Evolutionary conservation across 2,797 vertebrate genomes (phyloP).

Genomic region (Ceryle rudis): DNA sequence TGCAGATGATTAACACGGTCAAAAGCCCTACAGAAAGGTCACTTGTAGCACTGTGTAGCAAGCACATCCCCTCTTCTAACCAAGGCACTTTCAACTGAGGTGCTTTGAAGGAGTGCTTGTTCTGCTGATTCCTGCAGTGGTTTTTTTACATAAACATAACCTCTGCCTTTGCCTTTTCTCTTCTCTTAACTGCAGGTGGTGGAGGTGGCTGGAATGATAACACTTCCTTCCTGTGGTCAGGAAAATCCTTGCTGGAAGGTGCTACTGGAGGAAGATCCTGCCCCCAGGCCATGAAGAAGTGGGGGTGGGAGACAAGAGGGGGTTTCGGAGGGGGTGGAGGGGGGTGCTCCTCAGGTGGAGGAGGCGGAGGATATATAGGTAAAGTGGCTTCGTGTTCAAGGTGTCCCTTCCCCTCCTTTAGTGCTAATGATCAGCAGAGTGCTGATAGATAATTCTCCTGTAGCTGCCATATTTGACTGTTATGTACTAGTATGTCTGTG

Average conservation of each 20-base stretch:
- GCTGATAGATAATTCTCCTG: constrained; percentile 51
- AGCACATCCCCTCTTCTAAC: background rate
- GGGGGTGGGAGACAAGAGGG: constrained; percentile 93
- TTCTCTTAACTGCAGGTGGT: constrained; percentile 86
- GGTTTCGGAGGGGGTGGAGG: constrained; percentile 97
- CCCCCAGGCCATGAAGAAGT: constrained; percentile 88
- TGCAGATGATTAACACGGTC: background rate
- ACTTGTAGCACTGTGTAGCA: background rate
- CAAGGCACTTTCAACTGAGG: background rate
- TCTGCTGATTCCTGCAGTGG: background rate
- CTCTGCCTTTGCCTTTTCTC: background rate
- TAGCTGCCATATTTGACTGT: constrained; percentile 64
- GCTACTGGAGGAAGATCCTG: constrained; percentile 95
- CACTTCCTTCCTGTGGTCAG: constrained; percentile 87
- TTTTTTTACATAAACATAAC: background rate
- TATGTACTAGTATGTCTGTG: constrained; percentile 58
- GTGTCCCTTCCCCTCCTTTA: constrained; percentile 79
- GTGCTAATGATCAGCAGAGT: constrained; percentile 63
- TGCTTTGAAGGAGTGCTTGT: background rate
- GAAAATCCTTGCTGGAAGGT: constrained; percentile 92
- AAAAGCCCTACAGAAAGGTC: background rate
- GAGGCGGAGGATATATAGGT: constrained; percentile 98
- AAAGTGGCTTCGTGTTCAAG: constrained; percentile 84
- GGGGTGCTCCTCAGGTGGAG: constrained; percentile 94
- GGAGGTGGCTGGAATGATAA: constrained; percentile 97